Conservation (phyloP, 2,113 vertebrate genomes). For the Dinomys branickii region DNA sequence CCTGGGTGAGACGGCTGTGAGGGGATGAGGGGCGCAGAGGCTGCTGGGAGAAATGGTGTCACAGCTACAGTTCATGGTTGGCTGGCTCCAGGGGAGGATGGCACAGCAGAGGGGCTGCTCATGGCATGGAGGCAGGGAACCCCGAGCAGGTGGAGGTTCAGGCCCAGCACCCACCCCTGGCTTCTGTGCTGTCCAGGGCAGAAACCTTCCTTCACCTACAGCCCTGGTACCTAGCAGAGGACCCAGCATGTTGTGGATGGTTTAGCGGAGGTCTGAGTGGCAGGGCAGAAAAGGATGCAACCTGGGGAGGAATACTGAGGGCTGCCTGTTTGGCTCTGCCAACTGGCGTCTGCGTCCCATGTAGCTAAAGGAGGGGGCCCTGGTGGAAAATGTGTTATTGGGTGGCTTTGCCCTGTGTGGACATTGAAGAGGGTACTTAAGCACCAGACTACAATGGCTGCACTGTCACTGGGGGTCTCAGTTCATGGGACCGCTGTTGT, state of each 20-base stretch:
- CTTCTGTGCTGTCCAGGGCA: background rate
- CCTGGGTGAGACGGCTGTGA: background rate
- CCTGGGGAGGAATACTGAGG: rapidly evolving
- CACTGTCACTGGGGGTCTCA: background rate
- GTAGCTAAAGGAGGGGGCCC: no score
- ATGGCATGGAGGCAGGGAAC: background rate
- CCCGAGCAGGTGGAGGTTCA: background rate
- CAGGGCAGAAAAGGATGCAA: background rate
- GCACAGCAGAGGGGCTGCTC: background rate
- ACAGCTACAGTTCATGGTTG: background rate
- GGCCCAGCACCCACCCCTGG: rapidly evolving
- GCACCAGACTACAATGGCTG: background rate
- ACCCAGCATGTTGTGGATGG: no score
- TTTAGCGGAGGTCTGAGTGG: background rate
- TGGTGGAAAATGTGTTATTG: no score
- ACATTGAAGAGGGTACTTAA: background rate
- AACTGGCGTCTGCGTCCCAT: background rate
- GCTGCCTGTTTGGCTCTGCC: no score
- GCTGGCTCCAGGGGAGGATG: background rate
- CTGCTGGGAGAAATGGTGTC: background rate
- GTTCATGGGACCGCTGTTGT: background rate
- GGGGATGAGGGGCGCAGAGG: background rate
- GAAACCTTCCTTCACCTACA: background rate
- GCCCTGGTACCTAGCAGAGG: background rate
- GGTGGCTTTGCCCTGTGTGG: background rate